Conservation (phyloP, 1,140 invertebrate genomes). For the Vanessa tameamea region DNA sequence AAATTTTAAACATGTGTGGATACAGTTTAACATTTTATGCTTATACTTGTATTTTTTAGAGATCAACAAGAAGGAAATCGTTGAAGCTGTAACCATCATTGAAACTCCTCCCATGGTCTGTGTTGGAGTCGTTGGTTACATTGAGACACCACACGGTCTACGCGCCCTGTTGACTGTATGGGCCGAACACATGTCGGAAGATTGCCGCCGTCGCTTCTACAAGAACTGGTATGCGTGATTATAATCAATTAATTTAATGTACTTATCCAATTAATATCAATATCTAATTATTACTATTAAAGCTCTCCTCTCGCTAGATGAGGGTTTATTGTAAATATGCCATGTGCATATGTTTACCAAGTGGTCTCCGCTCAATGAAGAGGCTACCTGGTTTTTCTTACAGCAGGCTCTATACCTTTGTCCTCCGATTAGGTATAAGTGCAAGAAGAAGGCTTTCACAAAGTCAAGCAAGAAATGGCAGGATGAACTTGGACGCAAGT, state of each 20-base stretch:
- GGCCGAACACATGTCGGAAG: conserved; percentile 99
- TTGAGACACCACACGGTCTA: conserved; percentile 98
- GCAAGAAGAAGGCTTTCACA: conserved; percentile 99
- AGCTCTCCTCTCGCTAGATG: conserved; percentile 86
- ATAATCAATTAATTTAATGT: neutral
- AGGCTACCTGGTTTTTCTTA: conserved; percentile 79
- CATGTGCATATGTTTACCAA: conserved; percentile 66
- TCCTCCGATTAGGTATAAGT: conserved; percentile 93
- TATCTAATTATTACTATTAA: conserved; percentile 20
- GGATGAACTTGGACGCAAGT: conserved; percentile 96
- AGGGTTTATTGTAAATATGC: conserved; percentile 80
- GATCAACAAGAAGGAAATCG: conserved; percentile 99
- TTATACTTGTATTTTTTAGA: conserved; percentile 82
- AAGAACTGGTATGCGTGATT: conserved; percentile 94
- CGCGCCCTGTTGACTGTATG: conserved; percentile 97
- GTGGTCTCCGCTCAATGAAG: conserved; percentile 86
- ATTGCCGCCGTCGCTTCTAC: conserved; percentile 98
- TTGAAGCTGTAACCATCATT: conserved; percentile 98
- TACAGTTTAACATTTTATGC: neutral
- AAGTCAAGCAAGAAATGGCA: conserved; percentile 99
- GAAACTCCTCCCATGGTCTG: conserved; percentile 99
- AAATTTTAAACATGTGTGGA: neutral
- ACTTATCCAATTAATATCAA: neutral
- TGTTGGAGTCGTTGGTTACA: conserved; percentile 99
- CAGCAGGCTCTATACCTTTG: conserved; percentile 60